Evolutionary conservation across 2,797 vertebrate species (phyloP), one percentile per base, ranked within the genome.

Genomic region (Parauchenoglanis ngamensis): DNA sequence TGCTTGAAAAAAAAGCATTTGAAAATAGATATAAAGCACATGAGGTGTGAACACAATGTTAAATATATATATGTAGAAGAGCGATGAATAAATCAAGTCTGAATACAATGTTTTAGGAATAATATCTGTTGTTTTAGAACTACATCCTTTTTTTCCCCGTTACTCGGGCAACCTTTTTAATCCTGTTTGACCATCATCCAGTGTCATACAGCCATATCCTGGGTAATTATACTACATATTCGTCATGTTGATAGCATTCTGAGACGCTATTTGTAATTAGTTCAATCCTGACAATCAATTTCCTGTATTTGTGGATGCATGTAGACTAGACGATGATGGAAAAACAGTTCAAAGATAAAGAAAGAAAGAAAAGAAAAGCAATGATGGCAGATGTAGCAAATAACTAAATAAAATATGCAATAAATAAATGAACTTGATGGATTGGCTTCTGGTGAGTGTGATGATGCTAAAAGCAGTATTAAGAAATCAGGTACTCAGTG

Each of bases 11-110:
- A 65, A 31, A 65, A 65, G 21, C 46, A 3, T 65, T 35, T 54
- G 40, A 78, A 85, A 65, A n/a, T 28, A 65, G 79, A 46, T 65
- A n/a, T 63, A 77, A 44, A 85, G 49, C 40, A 65, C 57, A 77
- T 75, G 73, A 52, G 59, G 40, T 12, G 17, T 61, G 19, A 70
- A 65, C 19, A 28, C 17, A 25, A 65, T 35, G 56, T 49, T 25
- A n/a, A 72, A 72, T 7, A 56, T 28, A 68, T 21, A 57, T 44
- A 56, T n/a, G 13, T 59, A 46, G 54, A 44, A 84, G 65, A 84
- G 15, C 57, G 44, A 61, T 49, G 3, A 67, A 83, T 52, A 52
- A 63, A 65, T 83, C 40, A 61, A 80, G 56, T 80, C 3, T 40
- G 59, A 49, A 82, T 46, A 46, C 56, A 80, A 61, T 23, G 23